A percentile compares a stretch with the other conserved stretches of the same genome.
Evolutionary conservation across 2,797 vertebrate species (phyloP).

Genomic region (Microctenopoma steveboyesi): DNA sequence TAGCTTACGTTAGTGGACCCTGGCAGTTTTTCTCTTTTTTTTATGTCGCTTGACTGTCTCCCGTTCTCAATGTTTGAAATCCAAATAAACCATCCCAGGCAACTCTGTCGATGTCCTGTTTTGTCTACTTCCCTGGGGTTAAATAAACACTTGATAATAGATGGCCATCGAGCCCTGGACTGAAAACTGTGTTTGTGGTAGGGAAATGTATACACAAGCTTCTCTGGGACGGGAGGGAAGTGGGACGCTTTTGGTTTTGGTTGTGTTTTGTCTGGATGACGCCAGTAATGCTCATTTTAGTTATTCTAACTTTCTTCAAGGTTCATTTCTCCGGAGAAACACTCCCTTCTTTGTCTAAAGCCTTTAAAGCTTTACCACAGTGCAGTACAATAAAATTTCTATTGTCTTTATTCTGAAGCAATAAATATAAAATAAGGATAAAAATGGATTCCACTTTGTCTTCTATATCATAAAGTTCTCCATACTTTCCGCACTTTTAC

Average conservation of each 20-base stretch:
- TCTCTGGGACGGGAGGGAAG: conserved; percentile 28
- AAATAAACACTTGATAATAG: conserved; percentile 72
- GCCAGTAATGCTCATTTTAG: conserved; percentile 19
- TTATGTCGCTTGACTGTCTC: conserved; percentile 15
- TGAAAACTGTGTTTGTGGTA: conserved; percentile 45
- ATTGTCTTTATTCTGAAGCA: conserved; percentile 12
- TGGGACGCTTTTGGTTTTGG: conserved; percentile 25
- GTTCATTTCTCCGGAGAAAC: conserved; percentile 39
- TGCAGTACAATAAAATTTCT: conserved; percentile 4
- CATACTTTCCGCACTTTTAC: conserved; percentile 19
- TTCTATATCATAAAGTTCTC: conserved; percentile 10
- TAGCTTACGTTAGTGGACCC: neutral
- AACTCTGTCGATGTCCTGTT: conserved; percentile 63
- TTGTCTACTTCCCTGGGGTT: conserved; percentile 65
- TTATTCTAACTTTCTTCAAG: conserved; percentile 36
- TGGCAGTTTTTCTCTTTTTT: conserved; percentile 10
- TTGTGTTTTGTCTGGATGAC: conserved; percentile 62
- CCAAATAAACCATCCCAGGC: conserved; percentile 56
- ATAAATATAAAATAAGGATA: conserved; percentile 9
- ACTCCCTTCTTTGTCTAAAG: conserved; percentile 45
- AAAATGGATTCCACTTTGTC: conserved; percentile 12
- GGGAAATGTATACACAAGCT: conserved; percentile 60
- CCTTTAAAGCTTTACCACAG: conserved; percentile 21
- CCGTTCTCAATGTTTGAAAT: conserved; percentile 36
- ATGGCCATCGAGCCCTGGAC: conserved; percentile 57